These are phyloP conservation scores for Cydia fagiglandana DNA, from an alignment of 1,140 invertebrate species.

Conservation along the genomic window DNA sequence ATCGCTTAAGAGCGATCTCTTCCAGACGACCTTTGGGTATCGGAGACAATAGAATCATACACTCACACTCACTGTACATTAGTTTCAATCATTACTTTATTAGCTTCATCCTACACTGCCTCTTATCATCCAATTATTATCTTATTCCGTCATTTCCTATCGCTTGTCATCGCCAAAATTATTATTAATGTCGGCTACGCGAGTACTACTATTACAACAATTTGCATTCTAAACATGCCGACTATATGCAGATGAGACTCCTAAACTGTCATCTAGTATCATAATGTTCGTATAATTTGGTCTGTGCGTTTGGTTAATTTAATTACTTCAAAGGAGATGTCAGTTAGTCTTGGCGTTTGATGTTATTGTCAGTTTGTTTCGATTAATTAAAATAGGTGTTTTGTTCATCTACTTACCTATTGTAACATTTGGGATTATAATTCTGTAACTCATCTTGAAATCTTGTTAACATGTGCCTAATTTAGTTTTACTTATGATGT, in stretches of 20 bases:
- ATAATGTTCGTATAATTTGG: slow-evolving; percentile 13
- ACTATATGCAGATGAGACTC: slow-evolving; percentile 36
- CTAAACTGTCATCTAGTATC: slow-evolving; percentile 32
- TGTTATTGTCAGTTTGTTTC: slow-evolving; percentile 2
- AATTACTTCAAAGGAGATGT: slow-evolving; percentile 11
- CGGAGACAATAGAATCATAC: too few relatives aligned
- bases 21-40: too few relatives aligned
- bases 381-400: too few relatives aligned
- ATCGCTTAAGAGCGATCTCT: too few relatives aligned
- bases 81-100: not conserved
- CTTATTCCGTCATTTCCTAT: slow-evolving; percentile 3
- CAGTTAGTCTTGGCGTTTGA: slow-evolving; percentile 1
- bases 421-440: too few relatives aligned
- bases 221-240: slow-evolving; percentile 42
- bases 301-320: slow-evolving; percentile 2
- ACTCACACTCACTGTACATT: too few relatives aligned
- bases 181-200: slow-evolving; percentile 45
- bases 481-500: too few relatives aligned
- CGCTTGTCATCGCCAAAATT: slow-evolving; percentile 37
- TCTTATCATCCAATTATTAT: slow-evolving; percentile 3
- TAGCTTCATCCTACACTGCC: not conserved
- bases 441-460: too few relatives aligned
- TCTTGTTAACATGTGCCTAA: too few relatives aligned
- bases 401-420: too few relatives aligned
- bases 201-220: slow-evolving; percentile 44